phyloP scores from a whole-genome alignment of 2,888 invertebrate genomes.

The Seira sanloemensis region DNA sequence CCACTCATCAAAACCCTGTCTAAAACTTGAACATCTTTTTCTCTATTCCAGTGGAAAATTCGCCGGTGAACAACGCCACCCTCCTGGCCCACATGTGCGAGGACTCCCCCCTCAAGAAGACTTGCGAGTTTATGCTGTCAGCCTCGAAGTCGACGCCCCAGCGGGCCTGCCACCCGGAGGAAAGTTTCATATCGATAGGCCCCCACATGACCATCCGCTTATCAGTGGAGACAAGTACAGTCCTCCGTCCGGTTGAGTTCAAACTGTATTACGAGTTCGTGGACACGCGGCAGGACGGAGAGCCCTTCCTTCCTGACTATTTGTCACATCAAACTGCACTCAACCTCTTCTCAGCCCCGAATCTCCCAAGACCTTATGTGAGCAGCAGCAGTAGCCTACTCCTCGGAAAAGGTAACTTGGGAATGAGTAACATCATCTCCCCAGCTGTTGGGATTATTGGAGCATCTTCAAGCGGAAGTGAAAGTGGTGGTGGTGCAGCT shows the following conservation, averaged over 20 bases:
- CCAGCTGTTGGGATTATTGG: constrained; percentile 16
- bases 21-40: too few species aligned
- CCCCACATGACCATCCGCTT: constrained; percentile 84
- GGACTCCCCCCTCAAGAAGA: constrained; percentile 61
- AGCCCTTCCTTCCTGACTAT: constrained; percentile 63
- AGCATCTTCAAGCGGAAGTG: neutral
- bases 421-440: constrained; percentile 33
- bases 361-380: constrained; percentile 52
- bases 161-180: constrained; percentile 82
- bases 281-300: constrained; percentile 76
- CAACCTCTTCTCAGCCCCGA: constrained; percentile 54
- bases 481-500: constrained; percentile 15
- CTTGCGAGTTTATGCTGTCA: constrained; percentile 69
- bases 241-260: constrained; percentile 84
- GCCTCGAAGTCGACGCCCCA: constrained; percentile 60
- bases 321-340: constrained; percentile 62
- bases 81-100: constrained; percentile 67
- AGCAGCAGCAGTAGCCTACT: constrained; percentile 49
- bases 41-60: constrained; percentile 49
- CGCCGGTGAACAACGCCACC: constrained; percentile 48
- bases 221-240: constrained; percentile 78
- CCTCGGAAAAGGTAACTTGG: constrained; percentile 28
- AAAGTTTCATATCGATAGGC: constrained; percentile 87
- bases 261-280: constrained; percentile 89
- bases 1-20: too few species aligned